A percentile compares a stretch with the other conserved stretches of the same genome.
phyloP scores from a whole-genome alignment of 2,888 invertebrate species.

The Melinopterus prodromus region DNA sequence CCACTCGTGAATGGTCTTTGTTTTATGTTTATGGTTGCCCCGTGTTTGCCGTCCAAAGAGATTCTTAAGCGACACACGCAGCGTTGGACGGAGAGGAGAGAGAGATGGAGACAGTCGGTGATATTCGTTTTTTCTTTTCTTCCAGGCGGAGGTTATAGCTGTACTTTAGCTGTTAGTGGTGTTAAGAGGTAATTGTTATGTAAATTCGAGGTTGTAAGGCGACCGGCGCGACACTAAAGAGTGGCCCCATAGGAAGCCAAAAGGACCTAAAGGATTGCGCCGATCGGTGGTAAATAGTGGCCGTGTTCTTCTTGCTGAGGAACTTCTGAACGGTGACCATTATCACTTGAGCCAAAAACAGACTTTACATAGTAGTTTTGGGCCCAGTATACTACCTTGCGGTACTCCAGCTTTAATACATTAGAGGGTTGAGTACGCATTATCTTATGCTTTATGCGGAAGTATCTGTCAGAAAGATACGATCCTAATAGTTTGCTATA shows the following conservation, averaged over 20 bases:
- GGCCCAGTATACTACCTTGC: no score
- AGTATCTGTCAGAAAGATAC: no score
- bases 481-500: no score
- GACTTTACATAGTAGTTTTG: no score
- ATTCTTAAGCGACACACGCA: not conserved
- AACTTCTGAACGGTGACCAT: not conserved
- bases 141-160: not conserved
- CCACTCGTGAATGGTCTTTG: constrained; percentile 43
- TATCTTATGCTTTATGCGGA: no score
- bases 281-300: not conserved
- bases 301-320: not conserved
- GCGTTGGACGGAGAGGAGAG: not conserved
- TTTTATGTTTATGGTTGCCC: constrained; percentile 43
- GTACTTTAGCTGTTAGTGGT: not conserved
- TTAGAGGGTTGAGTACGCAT: no score
- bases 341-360: no score
- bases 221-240: not conserved
- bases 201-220: not conserved
- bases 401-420: no score
- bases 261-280: not conserved
- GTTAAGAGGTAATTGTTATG: not conserved
- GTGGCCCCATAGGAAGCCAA: not conserved
- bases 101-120: not conserved
- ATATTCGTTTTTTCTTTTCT: not conserved
- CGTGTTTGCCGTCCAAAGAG: constrained; percentile 31